A percentile compares a stretch with the other conserved stretches of the same genome.
phyloP scores from a whole-genome alignment of 2,888 invertebrate genomes.

The Drosophila siamana region DNA sequence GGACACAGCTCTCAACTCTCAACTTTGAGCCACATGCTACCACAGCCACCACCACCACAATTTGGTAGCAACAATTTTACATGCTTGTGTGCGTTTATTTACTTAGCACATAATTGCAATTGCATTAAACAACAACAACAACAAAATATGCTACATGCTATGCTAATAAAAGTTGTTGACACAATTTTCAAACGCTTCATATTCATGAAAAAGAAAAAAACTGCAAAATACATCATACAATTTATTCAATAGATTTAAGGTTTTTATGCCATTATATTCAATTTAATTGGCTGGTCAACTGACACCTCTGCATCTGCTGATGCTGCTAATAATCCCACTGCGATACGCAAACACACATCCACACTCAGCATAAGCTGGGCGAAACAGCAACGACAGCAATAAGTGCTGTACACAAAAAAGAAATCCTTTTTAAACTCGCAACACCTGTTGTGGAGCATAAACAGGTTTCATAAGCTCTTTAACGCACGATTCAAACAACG shows the following conservation, averaged over 20 bases:
- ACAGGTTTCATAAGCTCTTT: conserved; percentile 1
- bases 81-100: not conserved
- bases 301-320: not conserved
- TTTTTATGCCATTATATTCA: not conserved
- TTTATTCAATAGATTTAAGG: no score
- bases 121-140: not conserved
- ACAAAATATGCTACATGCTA: no score
- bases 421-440: conserved; percentile 1
- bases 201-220: no score
- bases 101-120: conserved; percentile 3
- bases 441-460: conserved; percentile 20
- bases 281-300: not conserved
- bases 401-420: conserved; percentile 4
- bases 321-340: conserved; percentile 7
- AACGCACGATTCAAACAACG: not conserved
- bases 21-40: no score
- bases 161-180: not conserved
- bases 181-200: no score
- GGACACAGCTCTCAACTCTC: no score
- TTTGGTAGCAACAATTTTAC: not conserved
- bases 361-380: not conserved
- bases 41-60: no score
- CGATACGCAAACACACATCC: conserved; percentile 5
- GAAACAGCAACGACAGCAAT: conserved; percentile 11
- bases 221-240: no score